Conservation (phyloP, 2,888 invertebrate species). For the Agrotis puta region DNA sequence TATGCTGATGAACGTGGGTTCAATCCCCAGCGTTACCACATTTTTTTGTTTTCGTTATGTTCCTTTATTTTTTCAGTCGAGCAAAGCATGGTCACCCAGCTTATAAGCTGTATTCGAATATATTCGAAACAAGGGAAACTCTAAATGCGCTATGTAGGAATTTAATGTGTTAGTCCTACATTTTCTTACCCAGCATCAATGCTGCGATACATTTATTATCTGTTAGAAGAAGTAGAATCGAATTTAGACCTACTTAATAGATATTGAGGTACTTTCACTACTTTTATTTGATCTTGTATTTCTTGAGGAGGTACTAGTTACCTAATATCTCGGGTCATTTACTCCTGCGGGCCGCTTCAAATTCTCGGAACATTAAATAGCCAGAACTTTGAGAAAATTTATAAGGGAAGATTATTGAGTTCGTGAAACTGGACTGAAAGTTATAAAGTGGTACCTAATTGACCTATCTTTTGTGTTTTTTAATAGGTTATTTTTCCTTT, state of each 20-base stretch:
- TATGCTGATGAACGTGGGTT: not conserved
- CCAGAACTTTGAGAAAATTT: constrained; percentile 52
- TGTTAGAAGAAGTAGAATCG: not conserved
- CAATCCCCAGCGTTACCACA: too few relatives aligned
- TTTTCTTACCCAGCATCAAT: too few relatives aligned
- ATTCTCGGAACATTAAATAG: constrained; percentile 52
- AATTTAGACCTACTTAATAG: too few relatives aligned
- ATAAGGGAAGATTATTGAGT: constrained; percentile 55
- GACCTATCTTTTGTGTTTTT: constrained; percentile 16
- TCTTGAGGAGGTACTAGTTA: not conserved
- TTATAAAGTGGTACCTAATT: constrained; percentile 48
- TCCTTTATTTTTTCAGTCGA: too few relatives aligned
- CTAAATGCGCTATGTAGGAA: too few relatives aligned
- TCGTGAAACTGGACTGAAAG: constrained; percentile 48
- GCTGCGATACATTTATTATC: too few relatives aligned
- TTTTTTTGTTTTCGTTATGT: too few relatives aligned
- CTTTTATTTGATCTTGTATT: not conserved
- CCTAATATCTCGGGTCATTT: constrained; percentile 46
- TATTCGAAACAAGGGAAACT: too few relatives aligned
- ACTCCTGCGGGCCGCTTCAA: constrained; percentile 28
- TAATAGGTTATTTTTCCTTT: too few relatives aligned
- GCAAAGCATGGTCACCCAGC: too few relatives aligned
- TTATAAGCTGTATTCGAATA: too few relatives aligned
- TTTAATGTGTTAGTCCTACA: not conserved
- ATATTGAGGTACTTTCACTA: not conserved